Evolutionary conservation across 2,888 invertebrate genomes (phyloP).

Genomic region (Neoaliturus tenellus): DNA sequence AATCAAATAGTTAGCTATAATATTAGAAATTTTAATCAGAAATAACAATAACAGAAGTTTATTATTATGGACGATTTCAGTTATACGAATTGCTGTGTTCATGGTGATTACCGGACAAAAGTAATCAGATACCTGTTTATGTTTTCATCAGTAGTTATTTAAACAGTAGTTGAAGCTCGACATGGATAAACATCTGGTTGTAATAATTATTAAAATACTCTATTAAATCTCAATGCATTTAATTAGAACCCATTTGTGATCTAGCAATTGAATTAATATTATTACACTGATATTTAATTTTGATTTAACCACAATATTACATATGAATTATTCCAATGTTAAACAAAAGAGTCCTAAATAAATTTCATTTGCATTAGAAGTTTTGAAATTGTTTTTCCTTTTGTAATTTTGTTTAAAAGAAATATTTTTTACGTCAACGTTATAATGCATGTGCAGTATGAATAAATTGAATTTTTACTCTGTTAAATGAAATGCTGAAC

Average conservation of each 20-base stretch:
- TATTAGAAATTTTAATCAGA: too few species aligned
- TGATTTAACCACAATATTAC: too few species aligned
- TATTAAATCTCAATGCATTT: not conserved
- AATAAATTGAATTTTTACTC: too few species aligned
- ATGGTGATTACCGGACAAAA: not conserved
- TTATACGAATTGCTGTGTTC: not conserved
- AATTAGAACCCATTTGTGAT: not conserved
- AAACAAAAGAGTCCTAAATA: too few species aligned
- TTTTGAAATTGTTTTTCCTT: too few species aligned
- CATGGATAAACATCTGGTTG: not conserved
- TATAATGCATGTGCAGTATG: too few species aligned
- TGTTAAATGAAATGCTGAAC: too few species aligned
- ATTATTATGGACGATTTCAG: not conserved
- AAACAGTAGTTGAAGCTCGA: not conserved
- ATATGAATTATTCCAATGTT: too few species aligned
- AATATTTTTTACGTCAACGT: too few species aligned
- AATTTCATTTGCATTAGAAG: too few species aligned
- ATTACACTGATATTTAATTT: not conserved
- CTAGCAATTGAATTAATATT: not conserved
- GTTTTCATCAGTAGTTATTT: not conserved
- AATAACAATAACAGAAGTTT: not conserved
- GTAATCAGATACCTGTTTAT: not conserved
- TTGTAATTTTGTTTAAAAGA: too few species aligned
- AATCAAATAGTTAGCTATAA: too few species aligned
- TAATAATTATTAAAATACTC: not conserved